Evolutionary conservation across 2,888 invertebrate genomes (phyloP), one percentile per base, ranked within the genome.

Genomic region (Eristalinus aeneus): DNA sequence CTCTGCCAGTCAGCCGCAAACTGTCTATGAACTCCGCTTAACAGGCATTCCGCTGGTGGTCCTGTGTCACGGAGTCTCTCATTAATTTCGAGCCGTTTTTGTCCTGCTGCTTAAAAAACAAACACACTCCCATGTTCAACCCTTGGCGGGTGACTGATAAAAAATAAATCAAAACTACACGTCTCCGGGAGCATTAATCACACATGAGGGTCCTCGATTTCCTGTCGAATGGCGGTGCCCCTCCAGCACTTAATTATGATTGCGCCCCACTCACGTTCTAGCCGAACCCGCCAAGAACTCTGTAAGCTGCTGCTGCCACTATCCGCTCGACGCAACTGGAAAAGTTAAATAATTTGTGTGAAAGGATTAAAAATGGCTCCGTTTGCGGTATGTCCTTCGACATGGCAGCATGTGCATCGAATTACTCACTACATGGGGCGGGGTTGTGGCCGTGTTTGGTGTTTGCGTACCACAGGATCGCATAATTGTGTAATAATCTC

Each of bases 401-500:
- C 77, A 74, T 65, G 73, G 77, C 67, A 82, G 69, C 82, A 82
- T 86, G 82, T 82, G 86, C 73, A 61, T 32, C 54, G 54, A 82
- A 86, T 74, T 65, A 78, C 74, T 69, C 39, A 53, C 36, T 58
- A 64, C 54, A 65, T 64, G 69, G 12, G 23, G 36, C 4, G 4
- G 16, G 46, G 46, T 22, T 1, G 10, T 27, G 34, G 31, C 5
- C 27, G 64, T 76, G 73, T 65, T 61, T 81, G 80, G 64, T 76
- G 73, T 65, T 61, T 81, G 80, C 58, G 11, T 69, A 53, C 31
- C 53, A 39, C 32, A 72, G 39, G 36, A 77, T 81, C 80, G 80
- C 76, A 86, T 86, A 82, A 86, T 86, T 86, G 86, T 86, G 78
- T 82, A 78, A 82, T 86, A 86, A 82, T 74, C 82, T 82, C 1